Base-by-base conservation (phyloP, 2,888 invertebrate genomes). In the Melinaea menophilus region DNA sequence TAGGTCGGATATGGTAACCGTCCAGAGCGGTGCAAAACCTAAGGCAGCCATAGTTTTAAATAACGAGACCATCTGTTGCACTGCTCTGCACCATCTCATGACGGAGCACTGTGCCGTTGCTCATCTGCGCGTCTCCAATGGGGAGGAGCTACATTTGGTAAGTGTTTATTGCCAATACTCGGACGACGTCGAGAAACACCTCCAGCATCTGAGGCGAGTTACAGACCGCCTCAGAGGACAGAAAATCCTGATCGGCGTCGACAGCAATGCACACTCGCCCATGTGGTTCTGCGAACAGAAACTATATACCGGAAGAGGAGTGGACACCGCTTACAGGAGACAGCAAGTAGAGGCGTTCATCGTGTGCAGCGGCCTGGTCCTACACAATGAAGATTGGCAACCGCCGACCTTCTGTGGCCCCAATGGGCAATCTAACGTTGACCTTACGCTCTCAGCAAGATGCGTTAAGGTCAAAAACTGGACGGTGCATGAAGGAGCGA, bases 181-280 rank as follows among this genome's bases (percentile, higher is more conserved):
- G 4, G 4, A 22, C 35, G 0, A 57, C 22, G 22, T 22, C 22
- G 22, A 22, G 22, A 22, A 37, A 12, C 4, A 7, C 3, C 13
- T 64, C 54, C 11, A 46, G 57, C 2, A 35, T 5, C 35, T 35
- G 4, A 5, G 4, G 4, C 4, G 5, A 35, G 35, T 35, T 35
- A 5, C 5, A 35, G 4, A 4, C 5, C 4, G 35, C 4, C 35
- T 35, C 4, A 4, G 35, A 5, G 35, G 35, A 5, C 4, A 35
- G 35, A 35, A 35, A 35, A 4, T 35, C 4, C 4, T 35, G 4
- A 64, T 69, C 4, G 66, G 64, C 41, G 12, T 63, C 3, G 66
- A 70, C 63, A 54, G 55, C 45, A 70, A 70, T 22, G 61, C 70
- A 3, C 67, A 70, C 56, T 69, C 69, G 7, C 70, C 70, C 2